A percentile compares a stretch with the other conserved stretches of the same genome.
Conservation (phyloP, 1,140 invertebrate species). For the Apocrypta bakeri region DNA sequence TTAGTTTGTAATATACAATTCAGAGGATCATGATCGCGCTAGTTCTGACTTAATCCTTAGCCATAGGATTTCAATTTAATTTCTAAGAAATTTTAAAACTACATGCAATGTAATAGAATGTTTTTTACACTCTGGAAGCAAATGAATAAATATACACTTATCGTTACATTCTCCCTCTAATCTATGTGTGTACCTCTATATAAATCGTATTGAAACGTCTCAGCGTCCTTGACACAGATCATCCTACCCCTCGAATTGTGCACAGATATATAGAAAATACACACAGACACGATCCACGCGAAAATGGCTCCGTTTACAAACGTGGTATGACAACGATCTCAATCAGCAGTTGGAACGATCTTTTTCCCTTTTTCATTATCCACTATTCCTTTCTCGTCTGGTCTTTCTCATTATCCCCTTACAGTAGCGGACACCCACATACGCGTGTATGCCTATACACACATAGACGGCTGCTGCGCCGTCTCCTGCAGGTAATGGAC, state of each 20-base stretch:
- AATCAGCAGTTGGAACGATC: neutral
- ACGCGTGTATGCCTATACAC: too few relatives aligned
- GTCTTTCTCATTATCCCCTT: slow-evolving; percentile 29
- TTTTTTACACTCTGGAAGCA: too few relatives aligned
- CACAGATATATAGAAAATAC: neutral
- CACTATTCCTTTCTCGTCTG: neutral
- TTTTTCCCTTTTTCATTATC: slow-evolving; percentile 11
- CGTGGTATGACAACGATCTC: neutral
- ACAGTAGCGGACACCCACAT: neutral
- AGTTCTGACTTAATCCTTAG: too few relatives aligned
- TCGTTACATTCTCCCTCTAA: neutral
- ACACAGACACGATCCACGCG: neutral
- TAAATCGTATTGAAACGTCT: neutral
- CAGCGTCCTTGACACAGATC: neutral
- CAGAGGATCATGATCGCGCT: too few relatives aligned
- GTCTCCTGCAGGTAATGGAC: slow-evolving; percentile 16
- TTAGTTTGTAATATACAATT: too few relatives aligned
- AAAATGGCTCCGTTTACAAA: neutral
- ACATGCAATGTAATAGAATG: too few relatives aligned
- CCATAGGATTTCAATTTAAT: too few relatives aligned
- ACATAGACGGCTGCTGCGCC: neutral
- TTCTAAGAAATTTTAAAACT: too few relatives aligned
- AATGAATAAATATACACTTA: too few relatives aligned
- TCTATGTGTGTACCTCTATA: too few relatives aligned
- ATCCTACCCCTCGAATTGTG: neutral